Evolutionary conservation across 2,888 invertebrate species (phyloP).

Genomic region (Scaptomyza flava): DNA sequence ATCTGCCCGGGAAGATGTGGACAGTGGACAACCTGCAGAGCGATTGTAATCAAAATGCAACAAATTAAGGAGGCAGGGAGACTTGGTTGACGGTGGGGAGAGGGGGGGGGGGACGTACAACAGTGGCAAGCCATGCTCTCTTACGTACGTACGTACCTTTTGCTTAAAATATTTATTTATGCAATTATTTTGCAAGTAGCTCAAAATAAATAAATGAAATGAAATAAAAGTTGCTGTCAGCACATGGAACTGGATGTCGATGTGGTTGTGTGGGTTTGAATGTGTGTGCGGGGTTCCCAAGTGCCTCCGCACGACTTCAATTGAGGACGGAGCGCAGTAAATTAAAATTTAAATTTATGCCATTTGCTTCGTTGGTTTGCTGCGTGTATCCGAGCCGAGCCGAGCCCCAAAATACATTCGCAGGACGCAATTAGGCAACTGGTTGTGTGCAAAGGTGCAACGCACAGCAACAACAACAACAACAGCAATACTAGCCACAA

Average conservation of each 20-base stretch:
- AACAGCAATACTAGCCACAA: constrained; percentile 1
- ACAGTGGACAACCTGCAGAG: constrained; percentile 50
- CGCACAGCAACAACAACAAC: constrained; percentile 5
- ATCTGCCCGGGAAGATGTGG: constrained; percentile 57
- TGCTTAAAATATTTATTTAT: constrained; percentile 82
- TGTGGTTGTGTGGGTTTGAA: constrained; percentile 2
- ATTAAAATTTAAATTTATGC: constrained; percentile 83
- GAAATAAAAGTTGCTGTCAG: constrained; percentile 66
- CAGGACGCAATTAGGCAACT: constrained; percentile 72
- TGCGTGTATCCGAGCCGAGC: constrained; percentile 7
- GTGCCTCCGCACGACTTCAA: constrained; percentile 71
- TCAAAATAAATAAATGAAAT: constrained; percentile 82
- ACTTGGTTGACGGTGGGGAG: constrained; percentile 11
- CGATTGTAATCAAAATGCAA: constrained; percentile 79
- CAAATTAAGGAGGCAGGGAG: constrained; percentile 70
- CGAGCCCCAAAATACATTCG: constrained; percentile 50
- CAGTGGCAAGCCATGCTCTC: constrained; percentile 23
- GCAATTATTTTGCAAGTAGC: constrained; percentile 83
- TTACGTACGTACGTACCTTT: constrained; percentile 51
- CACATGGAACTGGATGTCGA: constrained; percentile 21
- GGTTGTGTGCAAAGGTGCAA: constrained; percentile 61
- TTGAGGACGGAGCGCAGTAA: constrained; percentile 72
- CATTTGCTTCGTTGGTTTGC: constrained; percentile 56
- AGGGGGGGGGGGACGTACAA: constrained; percentile 7
- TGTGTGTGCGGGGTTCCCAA: constrained; percentile 35